A percentile compares a stretch with the other conserved stretches of the same genome.
These are phyloP conservation scores for Aricia artaxerxes DNA, from an alignment of 2,888 invertebrate species.

Conservation along the genomic window DNA sequence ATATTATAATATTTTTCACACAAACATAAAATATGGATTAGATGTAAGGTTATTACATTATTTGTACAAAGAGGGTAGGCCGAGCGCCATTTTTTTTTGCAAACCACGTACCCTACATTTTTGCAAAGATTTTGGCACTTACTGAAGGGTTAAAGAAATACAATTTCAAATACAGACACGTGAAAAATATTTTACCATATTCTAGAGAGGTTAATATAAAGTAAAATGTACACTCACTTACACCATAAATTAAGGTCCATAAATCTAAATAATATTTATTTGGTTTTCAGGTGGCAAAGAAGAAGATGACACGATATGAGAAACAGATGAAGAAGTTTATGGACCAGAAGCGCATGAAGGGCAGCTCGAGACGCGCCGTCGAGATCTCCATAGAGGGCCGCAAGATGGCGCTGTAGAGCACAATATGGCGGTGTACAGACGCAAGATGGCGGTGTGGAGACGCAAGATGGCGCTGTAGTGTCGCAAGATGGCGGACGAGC, in stretches of 20 bases:
- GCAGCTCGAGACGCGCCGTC: conserved; percentile 91
- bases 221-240: too few relatives aligned
- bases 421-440: neutral
- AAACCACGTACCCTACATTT: too few relatives aligned
- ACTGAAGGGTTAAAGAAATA: too few relatives aligned
- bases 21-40: too few relatives aligned
- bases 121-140: too few relatives aligned
- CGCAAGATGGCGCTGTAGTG: conserved; percentile 86
- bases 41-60: too few relatives aligned
- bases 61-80: too few relatives aligned
- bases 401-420: conserved; percentile 89
- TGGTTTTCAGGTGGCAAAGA: conserved; percentile 84
- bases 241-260: neutral
- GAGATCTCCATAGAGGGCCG: conserved; percentile 98
- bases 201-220: too few relatives aligned
- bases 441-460: neutral
- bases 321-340: conserved; percentile 95
- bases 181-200: too few relatives aligned
- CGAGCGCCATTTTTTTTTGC: too few relatives aligned
- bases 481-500: neutral
- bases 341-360: conserved; percentile 90
- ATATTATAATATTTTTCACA: too few relatives aligned
- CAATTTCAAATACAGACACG: too few relatives aligned
- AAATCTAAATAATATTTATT: neutral
- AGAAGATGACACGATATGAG: conserved; percentile 93